Evolutionary conservation across 2,888 invertebrate species (phyloP), one percentile per base, ranked within the genome.

Genomic region (Stenolophus ochropezus): DNA sequence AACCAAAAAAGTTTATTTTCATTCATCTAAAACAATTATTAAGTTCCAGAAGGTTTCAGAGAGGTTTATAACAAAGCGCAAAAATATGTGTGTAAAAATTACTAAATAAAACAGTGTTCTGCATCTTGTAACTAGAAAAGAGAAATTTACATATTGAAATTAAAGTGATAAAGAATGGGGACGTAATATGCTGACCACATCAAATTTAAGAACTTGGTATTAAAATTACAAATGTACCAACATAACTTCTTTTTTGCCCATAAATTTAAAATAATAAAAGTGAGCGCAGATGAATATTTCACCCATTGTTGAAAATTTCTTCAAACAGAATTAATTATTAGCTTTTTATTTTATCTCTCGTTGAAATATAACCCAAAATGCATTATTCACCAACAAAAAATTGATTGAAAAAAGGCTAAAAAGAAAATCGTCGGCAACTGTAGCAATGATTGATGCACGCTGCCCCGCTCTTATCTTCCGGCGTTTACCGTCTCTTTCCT

Each of bases 381-480:
- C 65, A 69, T 69, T 69, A 69, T 69, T 69, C 33, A 27, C 65
- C 16, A 33, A 69, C 27, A 69, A 69, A 69, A 69, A 69, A 33
- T 33, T 69, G 65, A 69, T 69, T 33, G 65, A 33, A 69, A 69
- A 69, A 69, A 69, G 65, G 18, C 27, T 69, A 69, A 69, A 65
- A 33, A 69, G 65, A 69, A 33, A 69, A 69, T 69, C 20, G 65
- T 69, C 33, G 65, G 65, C 65, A 69, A 27, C 33, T 69, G 65
- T 27, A 69, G 42, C 33, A 69, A 69, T 69, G 65, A 69, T 69
- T 69, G 65, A 69, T 69, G 65, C 65, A 16, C 65, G 65, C 65
- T 23, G 33, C 27, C 33, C 27, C 25, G n/a, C 65, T 61, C 61
- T 69, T 69, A 69, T 69, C 65, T 69, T 69, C 11, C 65, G 18